Base-by-base conservation (phyloP, 2,888 invertebrate genomes). In the Ophion costatus region DNA sequence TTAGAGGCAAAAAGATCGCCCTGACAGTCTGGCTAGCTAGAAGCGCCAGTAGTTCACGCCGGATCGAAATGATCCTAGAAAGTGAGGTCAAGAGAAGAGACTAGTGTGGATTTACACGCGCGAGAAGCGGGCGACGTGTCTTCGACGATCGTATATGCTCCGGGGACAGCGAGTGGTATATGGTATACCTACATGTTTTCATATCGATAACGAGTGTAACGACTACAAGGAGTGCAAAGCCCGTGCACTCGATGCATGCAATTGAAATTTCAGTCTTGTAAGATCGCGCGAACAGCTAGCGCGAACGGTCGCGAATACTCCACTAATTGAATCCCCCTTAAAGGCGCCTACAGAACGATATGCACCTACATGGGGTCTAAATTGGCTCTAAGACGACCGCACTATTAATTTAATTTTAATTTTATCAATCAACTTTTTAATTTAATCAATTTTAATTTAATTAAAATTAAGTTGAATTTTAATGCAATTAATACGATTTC, bases 71-170 rank as follows among this genome's bases (percentile, higher is more conserved):
- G 88, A 88, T 91, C 88, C 89, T 90, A 91, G 90, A 90, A 90
- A 90, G 91, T 89, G 88, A 90, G 88, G 91, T 91, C 90, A 88
- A 88, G 87, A 90, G 85, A 86, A 85, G 88, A 88, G 76, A 84
- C 82, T 73, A 75, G 77, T 73, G 77, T 73, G 69, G 75, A 82
- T 77, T 82, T 82, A 73, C 75, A 83, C 80, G 73, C 61, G 66
- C 85, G 77, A 75, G 82, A 77, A 82, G 56, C 82, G 77, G 73
- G 78, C 70, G 81, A 82, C 64, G 76, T 78, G 79, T 78, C 82
- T 73, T 74, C 67, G 73, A 63, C 22, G 82, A 84, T 86, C 82
- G 87, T 87, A 86, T 59, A 56, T 63, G 56, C 73, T 5, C 14
- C 22, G 61, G 51, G n/a, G 42, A 64, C 17, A 66, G 56, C 45